Evolutionary conservation across 2,113 vertebrate genomes (phyloP), one percentile per base, ranked within the genome.

Genomic region (Calyptomena viridis): DNA sequence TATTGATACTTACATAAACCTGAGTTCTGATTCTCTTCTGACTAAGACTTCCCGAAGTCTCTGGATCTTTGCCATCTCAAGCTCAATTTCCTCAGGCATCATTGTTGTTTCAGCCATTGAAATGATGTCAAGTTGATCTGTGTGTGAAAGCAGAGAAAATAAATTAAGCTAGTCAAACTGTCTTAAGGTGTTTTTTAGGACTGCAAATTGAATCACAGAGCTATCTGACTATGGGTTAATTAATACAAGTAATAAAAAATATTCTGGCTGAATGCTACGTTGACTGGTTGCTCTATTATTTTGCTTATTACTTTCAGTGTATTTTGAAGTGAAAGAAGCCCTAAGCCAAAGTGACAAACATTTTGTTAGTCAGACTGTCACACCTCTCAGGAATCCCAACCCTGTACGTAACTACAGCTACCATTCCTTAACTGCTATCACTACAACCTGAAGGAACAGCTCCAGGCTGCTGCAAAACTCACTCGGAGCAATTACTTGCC

Each of bases 21-120:
- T 99, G 95, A 99, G 99, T 95, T 99, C 99, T 1, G 99, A 99
- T 97, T 99, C 99, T 71, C 99, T 97, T 60, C 99, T 98, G 83
- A 99, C 99, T 94, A 99, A 97, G 75, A 99, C 99, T 97, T 99
- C 99, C 68, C 99, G 98, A 86, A 99, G 99, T 52, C 99, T 98
- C 96, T 99, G 99, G 96, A 99, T 99, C 82, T 99, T 99, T 59
- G 98, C 97, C 99, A 99, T 99, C 98, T 99, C 99, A 84, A 99
- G 97, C 96, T 99, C 99, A 9, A 99, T 99, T 98, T 99, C 99
- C 59, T 99, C 99, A 1, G 99, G 99, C 97, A 99, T 98, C 98
- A 99, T 98, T 94, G 98, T 99, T 92, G 98, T 99, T 97, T 99
- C 99, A 19, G 98, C 99, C 99, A 99, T 99, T 55, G 99, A 99